Base-by-base conservation (phyloP, 2,797 vertebrate species). In the Chelon auratus region DNA sequence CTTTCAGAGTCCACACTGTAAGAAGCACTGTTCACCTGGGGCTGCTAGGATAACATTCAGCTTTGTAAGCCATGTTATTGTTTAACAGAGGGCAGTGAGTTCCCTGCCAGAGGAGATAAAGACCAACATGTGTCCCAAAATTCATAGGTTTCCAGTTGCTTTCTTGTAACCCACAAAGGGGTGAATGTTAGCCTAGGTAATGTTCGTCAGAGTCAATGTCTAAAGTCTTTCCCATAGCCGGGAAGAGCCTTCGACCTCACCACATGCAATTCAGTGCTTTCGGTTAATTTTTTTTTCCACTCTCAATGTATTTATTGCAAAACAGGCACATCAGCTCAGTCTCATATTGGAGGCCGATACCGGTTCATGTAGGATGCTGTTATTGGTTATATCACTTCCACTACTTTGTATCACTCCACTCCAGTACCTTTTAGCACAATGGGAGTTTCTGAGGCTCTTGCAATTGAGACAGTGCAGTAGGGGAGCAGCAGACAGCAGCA, bases 371-470 rank as follows among this genome's bases (percentile, higher is more conserved):
- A 69, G 36, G 30, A 72, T 1, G 9, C n/a, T 53, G 33, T 65
- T 37, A 73, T 68, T 59, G 67, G 39, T 51, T 20, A 40, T 11
- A n/a, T 51, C 62, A 59, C 48, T 48, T 63, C 50, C 11, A 52
- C 61, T 51, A 55, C 14, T 64, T 73, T 73, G 68, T 59, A 62
- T 64, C 60, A 69, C 43, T 52, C 33, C 24, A 76, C 50, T 82
- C 8, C 40, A 65, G 48, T 58, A 53, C 59, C 63, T 80, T 70
- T 71, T 51, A 72, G 61, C 62, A 80, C 53, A 80, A 65, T 62
- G 55, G 48, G 48, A 55, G 17, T 66, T 76, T 82, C 43, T 78
- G 53, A 56, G 52, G 54, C 30, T 75, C 40, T 42, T 71, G 68
- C 50, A 72, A 74, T 68, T 56, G 60, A 80, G 68, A 75, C 68